phyloP scores from a whole-genome alignment of 92 coral and sea anemone species.

The Parazoanthus atlanticus region DNA sequence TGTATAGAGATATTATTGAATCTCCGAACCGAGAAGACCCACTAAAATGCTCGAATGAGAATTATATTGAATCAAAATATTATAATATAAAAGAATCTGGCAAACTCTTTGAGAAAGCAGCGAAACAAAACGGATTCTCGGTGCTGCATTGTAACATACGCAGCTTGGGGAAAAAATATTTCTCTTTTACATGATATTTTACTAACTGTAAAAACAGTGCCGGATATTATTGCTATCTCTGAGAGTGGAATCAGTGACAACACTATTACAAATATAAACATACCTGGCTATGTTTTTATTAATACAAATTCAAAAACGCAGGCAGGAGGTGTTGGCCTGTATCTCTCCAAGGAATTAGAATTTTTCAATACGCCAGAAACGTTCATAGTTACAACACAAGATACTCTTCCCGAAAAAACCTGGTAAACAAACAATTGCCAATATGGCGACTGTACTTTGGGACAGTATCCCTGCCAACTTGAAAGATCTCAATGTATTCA shows the following conservation, averaged over 20 bases:
- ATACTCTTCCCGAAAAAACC: too few species aligned
- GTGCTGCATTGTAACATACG: conserved; percentile 47
- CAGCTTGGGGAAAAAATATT: conserved; percentile 34
- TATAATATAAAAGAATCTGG: conserved; percentile 54
- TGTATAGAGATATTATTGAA: conserved; percentile 40
- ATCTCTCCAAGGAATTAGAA: conserved; percentile 48
- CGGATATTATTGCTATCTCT: conserved; percentile 55
- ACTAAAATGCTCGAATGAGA: conserved; percentile 16
- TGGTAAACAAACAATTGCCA: too few species aligned
- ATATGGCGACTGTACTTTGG: too few species aligned
- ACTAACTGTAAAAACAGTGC: conserved; percentile 41
- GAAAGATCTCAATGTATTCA: too few species aligned
- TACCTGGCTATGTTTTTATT: conserved; percentile 55
- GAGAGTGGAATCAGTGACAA: conserved; percentile 53
- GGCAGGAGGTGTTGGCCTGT: conserved; percentile 66
- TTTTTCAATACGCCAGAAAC: too few species aligned
- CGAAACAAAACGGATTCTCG: conserved; percentile 41
- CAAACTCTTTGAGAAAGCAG: conserved; percentile 20
- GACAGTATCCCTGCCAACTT: too few species aligned
- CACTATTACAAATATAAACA: conserved; percentile 47
- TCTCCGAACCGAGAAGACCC: conserved; percentile 34
- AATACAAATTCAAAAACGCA: conserved; percentile 56
- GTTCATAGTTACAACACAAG: too few species aligned
- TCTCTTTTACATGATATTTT: conserved; percentile 44
- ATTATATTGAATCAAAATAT: conserved; percentile 53